phyloP scores from a whole-genome alignment of 2,113 vertebrate species.

The Phocoena phocoena region DNA sequence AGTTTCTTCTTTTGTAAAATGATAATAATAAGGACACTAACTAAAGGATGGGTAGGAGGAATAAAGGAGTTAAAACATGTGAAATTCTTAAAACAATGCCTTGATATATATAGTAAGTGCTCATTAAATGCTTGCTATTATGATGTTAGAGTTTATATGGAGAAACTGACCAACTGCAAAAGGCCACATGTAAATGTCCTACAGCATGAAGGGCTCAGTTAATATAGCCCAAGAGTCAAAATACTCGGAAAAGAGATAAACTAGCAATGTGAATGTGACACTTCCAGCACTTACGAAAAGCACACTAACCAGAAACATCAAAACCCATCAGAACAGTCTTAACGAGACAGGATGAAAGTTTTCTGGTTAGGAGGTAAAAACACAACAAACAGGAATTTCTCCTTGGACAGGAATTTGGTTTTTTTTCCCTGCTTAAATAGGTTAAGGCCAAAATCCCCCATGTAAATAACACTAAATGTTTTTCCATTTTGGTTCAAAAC shows the following conservation, averaged over 20 bases:
- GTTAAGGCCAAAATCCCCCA: not conserved
- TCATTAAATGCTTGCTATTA: not conserved
- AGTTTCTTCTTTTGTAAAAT: not conserved
- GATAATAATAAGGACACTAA: not conserved
- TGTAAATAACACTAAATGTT: not conserved
- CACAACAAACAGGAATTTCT: not conserved
- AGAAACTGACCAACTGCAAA: not conserved
- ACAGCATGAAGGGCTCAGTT: not conserved
- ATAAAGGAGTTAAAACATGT: not conserved
- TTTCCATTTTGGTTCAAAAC: not conserved
- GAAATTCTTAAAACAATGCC: not conserved
- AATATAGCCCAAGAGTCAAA: not conserved
- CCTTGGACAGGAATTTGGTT: not conserved
- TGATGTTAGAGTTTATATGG: not conserved
- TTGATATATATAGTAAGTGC: not conserved
- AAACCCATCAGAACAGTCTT: not conserved
- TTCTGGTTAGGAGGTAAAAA: not conserved
- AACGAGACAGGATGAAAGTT: not conserved
- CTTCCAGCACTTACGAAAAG: not conserved
- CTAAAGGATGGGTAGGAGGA: not conserved
- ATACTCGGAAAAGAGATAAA: not conserved
- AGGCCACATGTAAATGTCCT: not conserved
- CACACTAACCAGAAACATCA: not conserved
- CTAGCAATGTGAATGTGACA: not conserved
- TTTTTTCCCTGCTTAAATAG: conserved; percentile 14